phyloP scores from a whole-genome alignment of 2,797 vertebrate species.

The Synanceia verrucosa region DNA sequence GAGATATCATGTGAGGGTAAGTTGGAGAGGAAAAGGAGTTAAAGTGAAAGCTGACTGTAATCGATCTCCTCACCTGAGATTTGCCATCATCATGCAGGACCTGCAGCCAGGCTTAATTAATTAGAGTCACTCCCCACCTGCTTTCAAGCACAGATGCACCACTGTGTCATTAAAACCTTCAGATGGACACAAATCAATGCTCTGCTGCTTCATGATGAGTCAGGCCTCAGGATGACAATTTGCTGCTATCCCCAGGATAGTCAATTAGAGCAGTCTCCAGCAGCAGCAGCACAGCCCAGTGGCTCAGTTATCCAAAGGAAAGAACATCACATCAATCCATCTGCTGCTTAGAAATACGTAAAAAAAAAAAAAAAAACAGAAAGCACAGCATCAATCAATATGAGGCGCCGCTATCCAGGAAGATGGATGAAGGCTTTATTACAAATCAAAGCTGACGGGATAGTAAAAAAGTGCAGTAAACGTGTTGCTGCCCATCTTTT shows the following conservation, averaged over 20 bases:
- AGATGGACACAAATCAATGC: slow-evolving; percentile 63
- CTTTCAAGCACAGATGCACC: slow-evolving; percentile 13
- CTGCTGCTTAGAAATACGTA: slow-evolving; percentile 34
- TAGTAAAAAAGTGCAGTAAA: slow-evolving; percentile 15
- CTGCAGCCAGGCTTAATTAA: slow-evolving; percentile 44
- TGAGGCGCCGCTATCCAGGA: slow-evolving; percentile 15
- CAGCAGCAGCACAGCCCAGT: slow-evolving; percentile 22
- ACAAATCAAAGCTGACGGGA: slow-evolving; percentile 30
- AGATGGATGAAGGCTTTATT: slow-evolving; percentile 47
- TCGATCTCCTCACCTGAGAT: slow-evolving; percentile 28
- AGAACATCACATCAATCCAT: slow-evolving; percentile 44
- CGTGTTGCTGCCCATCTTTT: slow-evolving; percentile 18
- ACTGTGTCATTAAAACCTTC: slow-evolving; percentile 50
- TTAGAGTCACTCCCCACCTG: slow-evolving; percentile 47
- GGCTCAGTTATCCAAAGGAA: slow-evolving; percentile 26
- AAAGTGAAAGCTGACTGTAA: slow-evolving; percentile 18
- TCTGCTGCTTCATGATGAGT: slow-evolving; percentile 54
- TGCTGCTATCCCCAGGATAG: slow-evolving; percentile 42
- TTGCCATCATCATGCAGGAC: slow-evolving; percentile 9
- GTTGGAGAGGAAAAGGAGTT: neutral
- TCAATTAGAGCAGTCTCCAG: slow-evolving; percentile 52
- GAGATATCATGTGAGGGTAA: too few species aligned
- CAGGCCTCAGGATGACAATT: slow-evolving; percentile 44
- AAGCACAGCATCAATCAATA: slow-evolving; percentile 29
- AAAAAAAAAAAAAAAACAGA: neutral